A percentile compares a stretch with the other conserved stretches of the same genome.
Evolutionary conservation across 2,113 vertebrate genomes (phyloP).

Genomic region (Buteo buteo): DNA sequence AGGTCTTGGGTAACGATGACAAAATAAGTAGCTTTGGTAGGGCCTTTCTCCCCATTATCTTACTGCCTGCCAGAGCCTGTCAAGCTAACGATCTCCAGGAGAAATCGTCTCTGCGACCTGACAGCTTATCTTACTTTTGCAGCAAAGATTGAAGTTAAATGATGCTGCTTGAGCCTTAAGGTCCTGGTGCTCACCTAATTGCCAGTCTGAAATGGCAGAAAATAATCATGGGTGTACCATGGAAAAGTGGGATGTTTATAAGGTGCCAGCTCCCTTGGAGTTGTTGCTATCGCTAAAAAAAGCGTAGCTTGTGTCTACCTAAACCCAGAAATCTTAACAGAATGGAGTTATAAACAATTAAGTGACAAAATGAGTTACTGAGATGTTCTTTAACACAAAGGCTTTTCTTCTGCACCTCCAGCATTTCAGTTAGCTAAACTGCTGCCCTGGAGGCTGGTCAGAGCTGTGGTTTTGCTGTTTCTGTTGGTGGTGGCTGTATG

Average conservation of each 20-base stretch:
- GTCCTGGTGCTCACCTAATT: neutral
- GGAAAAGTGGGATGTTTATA: neutral
- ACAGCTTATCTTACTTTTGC: neutral
- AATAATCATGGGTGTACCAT: neutral
- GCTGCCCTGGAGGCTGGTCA: neutral
- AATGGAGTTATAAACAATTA: neutral
- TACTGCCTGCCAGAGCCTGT: neutral
- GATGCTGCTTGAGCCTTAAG: neutral
- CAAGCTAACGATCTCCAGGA: neutral
- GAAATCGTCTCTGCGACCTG: neutral
- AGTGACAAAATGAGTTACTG: neutral
- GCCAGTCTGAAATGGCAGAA: neutral
- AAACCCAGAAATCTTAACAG: neutral
- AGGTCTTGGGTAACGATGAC: neutral
- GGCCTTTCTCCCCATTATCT: neutral
- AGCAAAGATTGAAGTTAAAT: neutral
- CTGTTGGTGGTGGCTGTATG: neutral
- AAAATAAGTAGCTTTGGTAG: neutral
- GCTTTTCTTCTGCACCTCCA: neutral
- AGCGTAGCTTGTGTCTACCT: neutral
- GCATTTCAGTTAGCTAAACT: neutral
- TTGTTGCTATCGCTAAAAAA: neutral
- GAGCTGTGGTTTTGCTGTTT: neutral
- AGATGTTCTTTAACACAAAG: neutral
- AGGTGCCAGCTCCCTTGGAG: neutral